phyloP scores from a whole-genome alignment of 2,797 vertebrate genomes.

The Sandelia bainsii region DNA sequence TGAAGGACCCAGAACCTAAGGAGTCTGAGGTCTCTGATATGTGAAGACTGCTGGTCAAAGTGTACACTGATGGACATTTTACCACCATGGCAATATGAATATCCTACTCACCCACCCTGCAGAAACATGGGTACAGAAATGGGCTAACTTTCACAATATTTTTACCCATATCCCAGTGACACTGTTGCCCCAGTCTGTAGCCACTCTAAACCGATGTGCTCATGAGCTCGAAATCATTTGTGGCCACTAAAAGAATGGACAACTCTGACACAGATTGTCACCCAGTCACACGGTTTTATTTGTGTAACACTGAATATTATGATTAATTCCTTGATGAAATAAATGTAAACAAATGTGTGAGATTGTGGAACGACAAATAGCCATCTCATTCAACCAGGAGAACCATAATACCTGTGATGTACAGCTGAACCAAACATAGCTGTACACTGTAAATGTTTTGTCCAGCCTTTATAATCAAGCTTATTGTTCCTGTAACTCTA shows the following conservation, averaged over 20 bases:
- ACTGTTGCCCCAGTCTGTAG: conserved; percentile 30
- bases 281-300: conserved; percentile 32
- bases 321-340: conserved; percentile 31
- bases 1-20: conserved; percentile 79
- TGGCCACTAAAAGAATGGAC: conserved; percentile 20
- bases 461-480: conserved; percentile 50
- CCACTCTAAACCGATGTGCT: conserved; percentile 21
- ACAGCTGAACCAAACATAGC: conserved; percentile 72
- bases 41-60: conserved; percentile 72
- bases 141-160: conserved; percentile 23
- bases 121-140: conserved; percentile 31
- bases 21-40: conserved; percentile 83
- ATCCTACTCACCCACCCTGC: conserved; percentile 12
- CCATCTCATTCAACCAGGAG: conserved; percentile 61
- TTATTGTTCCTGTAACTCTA: conserved; percentile 45
- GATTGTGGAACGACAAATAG: conserved; percentile 44
- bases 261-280: conserved; percentile 31
- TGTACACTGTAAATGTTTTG: conserved; percentile 48
- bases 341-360: background rate
- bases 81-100: conserved; percentile 50
- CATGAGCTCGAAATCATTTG: conserved; percentile 21
- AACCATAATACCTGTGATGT: conserved; percentile 81
- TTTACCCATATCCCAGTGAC: conserved; percentile 35
- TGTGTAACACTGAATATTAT: conserved; percentile 40
- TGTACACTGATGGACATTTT: conserved; percentile 24